A percentile compares a stretch with the other conserved stretches of the same genome.
Evolutionary conservation across 2,113 vertebrate genomes (phyloP).

Genomic region (Pagrus major): DNA sequence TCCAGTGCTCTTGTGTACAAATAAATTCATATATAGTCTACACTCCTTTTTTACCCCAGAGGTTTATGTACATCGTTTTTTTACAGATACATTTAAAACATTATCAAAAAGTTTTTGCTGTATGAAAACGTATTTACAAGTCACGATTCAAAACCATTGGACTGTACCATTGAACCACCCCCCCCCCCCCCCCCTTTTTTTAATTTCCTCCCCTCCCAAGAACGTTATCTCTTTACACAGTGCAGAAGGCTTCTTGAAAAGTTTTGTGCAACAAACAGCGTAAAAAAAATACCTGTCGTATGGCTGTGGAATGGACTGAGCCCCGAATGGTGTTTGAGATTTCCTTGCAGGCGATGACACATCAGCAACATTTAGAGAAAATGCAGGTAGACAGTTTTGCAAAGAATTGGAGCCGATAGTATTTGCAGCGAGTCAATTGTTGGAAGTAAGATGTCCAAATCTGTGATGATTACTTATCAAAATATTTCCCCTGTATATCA

Average conservation of each 20-base stretch:
- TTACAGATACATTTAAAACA: conserved; percentile 88
- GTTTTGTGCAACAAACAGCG: conserved; percentile 88
- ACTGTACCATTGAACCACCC: conserved; percentile 63
- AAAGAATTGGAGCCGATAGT: conserved; percentile 13
- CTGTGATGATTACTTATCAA: conserved; percentile 19
- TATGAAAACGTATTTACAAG: conserved; percentile 88
- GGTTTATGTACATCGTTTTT: conserved; percentile 83
- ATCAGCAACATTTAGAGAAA: conserved; percentile 43
- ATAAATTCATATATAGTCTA: conserved; percentile 87
- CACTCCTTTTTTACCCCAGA: conserved; percentile 79
- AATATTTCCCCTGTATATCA: conserved; percentile 33
- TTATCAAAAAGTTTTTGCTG: conserved; percentile 86
- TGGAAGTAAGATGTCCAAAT: conserved; percentile 14
- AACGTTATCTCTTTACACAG: conserved; percentile 85
- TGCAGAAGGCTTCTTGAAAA: conserved; percentile 89
- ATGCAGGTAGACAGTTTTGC: conserved; percentile 28
- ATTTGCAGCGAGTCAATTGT: conserved; percentile 2
- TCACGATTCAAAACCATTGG: conserved; percentile 77
- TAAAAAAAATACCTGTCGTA: conserved; percentile 81
- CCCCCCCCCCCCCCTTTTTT: conserved; percentile 13
- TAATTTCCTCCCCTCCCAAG: conserved; percentile 64
- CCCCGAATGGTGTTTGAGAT: conserved; percentile 38
- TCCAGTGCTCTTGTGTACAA: conserved; percentile 87
- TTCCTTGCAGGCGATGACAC: conserved; percentile 51
- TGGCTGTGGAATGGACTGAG: conserved; percentile 78